Evolutionary conservation across 2,797 vertebrate genomes (phyloP).

Genomic region (Anisognathus igniventris): DNA sequence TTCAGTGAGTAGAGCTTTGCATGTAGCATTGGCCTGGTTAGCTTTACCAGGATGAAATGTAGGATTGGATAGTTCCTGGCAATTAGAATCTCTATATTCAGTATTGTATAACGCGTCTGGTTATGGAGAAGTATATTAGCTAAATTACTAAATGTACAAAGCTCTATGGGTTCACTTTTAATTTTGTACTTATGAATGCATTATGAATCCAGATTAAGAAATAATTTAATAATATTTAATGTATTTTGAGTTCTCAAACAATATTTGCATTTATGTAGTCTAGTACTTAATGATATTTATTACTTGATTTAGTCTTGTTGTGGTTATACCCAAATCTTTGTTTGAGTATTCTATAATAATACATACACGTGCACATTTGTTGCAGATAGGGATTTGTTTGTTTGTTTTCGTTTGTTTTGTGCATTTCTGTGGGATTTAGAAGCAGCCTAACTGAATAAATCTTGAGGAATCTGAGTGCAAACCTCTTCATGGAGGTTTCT

Average conservation of each 20-base stretch:
- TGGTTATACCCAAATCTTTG: background rate
- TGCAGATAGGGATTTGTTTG: background rate
- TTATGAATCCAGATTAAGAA: background rate
- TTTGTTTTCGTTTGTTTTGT: background rate
- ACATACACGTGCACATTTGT: background rate
- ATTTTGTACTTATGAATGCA: background rate
- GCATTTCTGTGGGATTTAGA: background rate
- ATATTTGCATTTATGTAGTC: background rate
- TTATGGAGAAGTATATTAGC: background rate
- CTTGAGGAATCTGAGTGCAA: conserved; percentile 32
- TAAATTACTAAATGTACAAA: background rate
- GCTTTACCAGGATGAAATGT: background rate
- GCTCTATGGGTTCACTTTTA: background rate
- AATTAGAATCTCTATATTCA: background rate
- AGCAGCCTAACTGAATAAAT: background rate
- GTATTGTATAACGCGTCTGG: background rate
- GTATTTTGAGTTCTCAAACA: background rate
- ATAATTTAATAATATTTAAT: background rate
- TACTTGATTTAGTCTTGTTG: background rate
- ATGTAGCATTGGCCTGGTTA: background rate
- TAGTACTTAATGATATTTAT: background rate
- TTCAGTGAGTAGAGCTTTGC: background rate
- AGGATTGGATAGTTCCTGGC: background rate
- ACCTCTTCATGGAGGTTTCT: conserved; percentile 47
- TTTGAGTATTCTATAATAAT: background rate